Conservation (phyloP, 2,113 vertebrate species). For the Hippoglossus stenolepis region DNA sequence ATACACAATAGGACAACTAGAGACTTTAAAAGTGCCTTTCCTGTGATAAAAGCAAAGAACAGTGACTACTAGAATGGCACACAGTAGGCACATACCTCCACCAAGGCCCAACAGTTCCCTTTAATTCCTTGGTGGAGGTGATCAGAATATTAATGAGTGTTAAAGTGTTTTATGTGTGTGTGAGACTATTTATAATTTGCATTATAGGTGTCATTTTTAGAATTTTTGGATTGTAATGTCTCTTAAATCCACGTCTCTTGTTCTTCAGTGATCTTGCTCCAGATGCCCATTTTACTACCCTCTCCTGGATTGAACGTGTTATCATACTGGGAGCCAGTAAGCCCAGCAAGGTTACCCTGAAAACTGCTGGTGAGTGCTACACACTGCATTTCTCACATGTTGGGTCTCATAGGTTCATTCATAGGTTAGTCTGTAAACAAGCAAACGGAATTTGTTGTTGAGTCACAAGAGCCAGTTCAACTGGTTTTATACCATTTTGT, state of each 20-base stretch:
- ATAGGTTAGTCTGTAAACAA: too few relatives aligned
- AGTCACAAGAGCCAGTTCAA: neutral
- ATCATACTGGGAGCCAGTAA: slow-evolving; percentile 86
- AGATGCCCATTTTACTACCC: slow-evolving; percentile 83
- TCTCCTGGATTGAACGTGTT: slow-evolving; percentile 88
- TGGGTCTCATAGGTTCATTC: neutral
- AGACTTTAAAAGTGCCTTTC: neutral
- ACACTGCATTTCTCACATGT: neutral
- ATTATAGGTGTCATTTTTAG: neutral
- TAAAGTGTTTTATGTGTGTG: neutral
- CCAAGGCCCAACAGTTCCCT: too few relatives aligned
- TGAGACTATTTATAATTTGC: neutral
- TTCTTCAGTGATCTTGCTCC: slow-evolving; percentile 82
- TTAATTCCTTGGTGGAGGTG: too few relatives aligned
- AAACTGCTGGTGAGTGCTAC: slow-evolving; percentile 80
- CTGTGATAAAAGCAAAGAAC: neutral
- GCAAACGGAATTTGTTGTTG: neutral
- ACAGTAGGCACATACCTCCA: too few relatives aligned
- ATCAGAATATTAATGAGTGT: too few relatives aligned
- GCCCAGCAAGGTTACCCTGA: slow-evolving; percentile 82
- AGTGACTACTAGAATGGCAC: neutral
- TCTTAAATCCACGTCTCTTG: neutral
- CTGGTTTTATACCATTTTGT: neutral
- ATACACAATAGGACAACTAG: neutral
- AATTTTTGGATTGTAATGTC: neutral